A percentile compares a stretch with the other conserved stretches of the same genome.
These are phyloP conservation scores for Eucidaris tribuloides DNA, from an alignment of 35 echinoderm and acorn worm species.

Conservation along the genomic window DNA sequence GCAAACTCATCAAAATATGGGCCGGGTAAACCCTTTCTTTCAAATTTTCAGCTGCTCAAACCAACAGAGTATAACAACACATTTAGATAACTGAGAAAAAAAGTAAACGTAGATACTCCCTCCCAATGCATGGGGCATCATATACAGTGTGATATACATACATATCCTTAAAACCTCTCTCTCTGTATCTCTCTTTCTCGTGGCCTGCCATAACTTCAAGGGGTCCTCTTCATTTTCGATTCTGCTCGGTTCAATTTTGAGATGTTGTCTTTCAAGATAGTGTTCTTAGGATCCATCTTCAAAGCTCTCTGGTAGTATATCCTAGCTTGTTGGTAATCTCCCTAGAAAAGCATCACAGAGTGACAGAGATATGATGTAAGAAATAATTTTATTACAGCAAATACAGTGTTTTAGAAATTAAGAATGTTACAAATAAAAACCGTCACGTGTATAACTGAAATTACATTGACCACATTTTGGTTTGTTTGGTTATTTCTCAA, in stretches of 20 bases:
- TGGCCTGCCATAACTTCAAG: too few species aligned
- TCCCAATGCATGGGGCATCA: too few species aligned
- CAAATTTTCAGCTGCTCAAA: too few species aligned
- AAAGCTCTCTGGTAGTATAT: constrained; percentile 32
- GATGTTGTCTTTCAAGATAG: constrained; percentile 34
- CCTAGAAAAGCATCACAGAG: constrained; percentile 31
- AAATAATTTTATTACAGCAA: background rate
- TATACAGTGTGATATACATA: too few species aligned
- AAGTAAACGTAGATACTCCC: too few species aligned
- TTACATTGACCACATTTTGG: background rate
- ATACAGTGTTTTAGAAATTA: background rate
- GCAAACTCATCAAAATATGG: too few species aligned
- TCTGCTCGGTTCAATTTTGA: constrained; percentile 35
- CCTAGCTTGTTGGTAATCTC: constrained; percentile 34
- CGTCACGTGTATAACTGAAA: background rate
- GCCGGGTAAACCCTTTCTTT: too few species aligned
- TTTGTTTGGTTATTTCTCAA: background rate
- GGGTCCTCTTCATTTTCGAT: constrained; percentile 5
- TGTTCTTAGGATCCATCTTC: constrained; percentile 19
- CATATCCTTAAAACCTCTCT: too few species aligned
- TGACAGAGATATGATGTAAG: background rate
- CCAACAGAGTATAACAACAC: too few species aligned
- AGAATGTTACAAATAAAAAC: background rate
- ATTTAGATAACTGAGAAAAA: too few species aligned
- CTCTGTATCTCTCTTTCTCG: too few species aligned